phyloP scores from a whole-genome alignment of 2,113 vertebrate species.

The Dunckerocampus dactyliophorus region DNA sequence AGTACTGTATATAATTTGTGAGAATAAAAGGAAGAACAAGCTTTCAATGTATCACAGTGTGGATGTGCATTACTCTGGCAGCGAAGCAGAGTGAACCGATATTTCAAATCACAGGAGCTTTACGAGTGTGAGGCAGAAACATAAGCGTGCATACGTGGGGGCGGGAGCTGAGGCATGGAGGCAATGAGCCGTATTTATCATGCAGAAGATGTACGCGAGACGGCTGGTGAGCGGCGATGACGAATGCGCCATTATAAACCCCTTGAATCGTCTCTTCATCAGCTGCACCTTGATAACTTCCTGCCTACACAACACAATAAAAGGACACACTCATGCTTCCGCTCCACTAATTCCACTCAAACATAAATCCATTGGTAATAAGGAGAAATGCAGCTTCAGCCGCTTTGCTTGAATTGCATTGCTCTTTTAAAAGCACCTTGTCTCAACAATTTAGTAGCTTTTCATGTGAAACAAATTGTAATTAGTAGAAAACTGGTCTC shows the following conservation, averaged over 20 bases:
- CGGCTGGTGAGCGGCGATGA: slow-evolving; percentile 35
- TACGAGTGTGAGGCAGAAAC: slow-evolving; percentile 1
- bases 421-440: background rate
- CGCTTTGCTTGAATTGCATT: slow-evolving; percentile 17
- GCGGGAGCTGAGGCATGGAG: slow-evolving; percentile 9
- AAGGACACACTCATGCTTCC: background rate
- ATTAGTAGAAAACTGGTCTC: no score
- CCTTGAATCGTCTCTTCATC: slow-evolving; percentile 31
- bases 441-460: background rate
- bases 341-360: slow-evolving; percentile 19
- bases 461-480: background rate
- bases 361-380: background rate
- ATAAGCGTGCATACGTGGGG: background rate
- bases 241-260: slow-evolving; percentile 25
- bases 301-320: slow-evolving; percentile 8
- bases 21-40: slow-evolving; percentile 15
- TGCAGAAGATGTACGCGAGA: slow-evolving; percentile 29
- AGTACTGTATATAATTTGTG: slow-evolving; percentile 5
- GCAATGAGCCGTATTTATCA: slow-evolving; percentile 36
- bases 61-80: slow-evolving; percentile 18
- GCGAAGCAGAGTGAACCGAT: slow-evolving; percentile 34
- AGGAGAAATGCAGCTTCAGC: slow-evolving; percentile 14
- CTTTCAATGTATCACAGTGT: slow-evolving; percentile 8
- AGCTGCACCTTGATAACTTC: slow-evolving; percentile 33
- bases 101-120: slow-evolving; percentile 34